A percentile compares a stretch with the other conserved stretches of the same genome.
These are phyloP conservation scores for Limnephilus lunatus DNA, from an alignment of 2,888 invertebrate genomes.

Conservation along the genomic window DNA sequence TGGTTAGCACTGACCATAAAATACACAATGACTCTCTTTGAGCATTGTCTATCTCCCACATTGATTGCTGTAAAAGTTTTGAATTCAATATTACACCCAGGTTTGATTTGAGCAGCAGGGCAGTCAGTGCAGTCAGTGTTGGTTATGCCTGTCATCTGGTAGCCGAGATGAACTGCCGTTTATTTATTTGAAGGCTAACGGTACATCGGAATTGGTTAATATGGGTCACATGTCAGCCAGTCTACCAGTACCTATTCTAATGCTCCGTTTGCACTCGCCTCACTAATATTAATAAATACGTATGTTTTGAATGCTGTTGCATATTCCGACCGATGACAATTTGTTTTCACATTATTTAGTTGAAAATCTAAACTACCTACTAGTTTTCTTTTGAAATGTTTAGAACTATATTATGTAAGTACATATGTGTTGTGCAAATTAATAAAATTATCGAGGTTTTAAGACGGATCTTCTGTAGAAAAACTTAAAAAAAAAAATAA, in stretches of 20 bases:
- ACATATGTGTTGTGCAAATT: not conserved
- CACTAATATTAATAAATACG: not conserved
- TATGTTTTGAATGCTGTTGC: not conserved
- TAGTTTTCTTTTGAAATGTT: too few species aligned
- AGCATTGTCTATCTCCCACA: too few species aligned
- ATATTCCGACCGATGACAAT: not conserved
- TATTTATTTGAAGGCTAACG: conserved; percentile 13
- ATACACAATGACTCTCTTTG: too few species aligned
- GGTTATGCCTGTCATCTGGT: not conserved
- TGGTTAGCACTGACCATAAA: too few species aligned
- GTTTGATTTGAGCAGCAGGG: too few species aligned
- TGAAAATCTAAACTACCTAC: not conserved
- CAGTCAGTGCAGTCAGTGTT: not conserved
- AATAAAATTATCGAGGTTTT: not conserved
- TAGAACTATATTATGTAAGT: too few species aligned
- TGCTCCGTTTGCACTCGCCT: not conserved
- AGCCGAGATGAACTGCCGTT: not conserved
- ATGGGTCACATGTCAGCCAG: conserved; percentile 17
- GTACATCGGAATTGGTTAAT: conserved; percentile 17
- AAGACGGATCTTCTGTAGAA: not conserved
- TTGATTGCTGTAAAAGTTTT: too few species aligned
- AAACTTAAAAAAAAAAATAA: too few species aligned
- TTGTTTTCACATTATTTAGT: not conserved
- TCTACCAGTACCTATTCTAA: not conserved
- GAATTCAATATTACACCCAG: too few species aligned